Conservation (phyloP, 2,888 invertebrate species). For the Epirrhoe tristata region DNA sequence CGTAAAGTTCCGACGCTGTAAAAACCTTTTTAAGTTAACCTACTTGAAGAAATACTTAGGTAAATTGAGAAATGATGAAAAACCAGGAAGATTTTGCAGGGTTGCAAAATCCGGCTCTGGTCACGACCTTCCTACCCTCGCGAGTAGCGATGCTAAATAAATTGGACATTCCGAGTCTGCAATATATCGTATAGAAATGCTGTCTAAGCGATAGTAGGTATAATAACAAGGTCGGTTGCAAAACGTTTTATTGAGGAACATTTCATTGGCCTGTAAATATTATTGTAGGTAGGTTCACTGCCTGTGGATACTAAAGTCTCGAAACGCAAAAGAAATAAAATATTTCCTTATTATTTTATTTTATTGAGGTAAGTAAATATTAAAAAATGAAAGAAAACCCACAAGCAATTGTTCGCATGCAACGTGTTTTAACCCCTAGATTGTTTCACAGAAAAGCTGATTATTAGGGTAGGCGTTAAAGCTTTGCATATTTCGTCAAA, state of each 20-base stretch:
- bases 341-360: too few relatives aligned
- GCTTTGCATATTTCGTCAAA: conserved; percentile 4
- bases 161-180: conserved; percentile 43
- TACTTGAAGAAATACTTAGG: neutral
- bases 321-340: too few relatives aligned
- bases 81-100: neutral
- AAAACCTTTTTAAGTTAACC: too few relatives aligned
- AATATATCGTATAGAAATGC: conserved; percentile 47
- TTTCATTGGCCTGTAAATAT: conserved; percentile 3
- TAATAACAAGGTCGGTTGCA: conserved; percentile 41
- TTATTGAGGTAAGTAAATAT: too few relatives aligned
- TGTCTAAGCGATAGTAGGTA: conserved; percentile 29
- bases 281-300: neutral
- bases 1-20: too few relatives aligned
- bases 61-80: neutral
- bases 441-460: neutral
- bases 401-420: too few relatives aligned
- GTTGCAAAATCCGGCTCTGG: conserved; percentile 25
- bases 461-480: neutral
- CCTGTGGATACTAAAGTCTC: too few relatives aligned
- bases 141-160: conserved; percentile 25
- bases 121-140: conserved; percentile 25
- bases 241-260: conserved; percentile 28
- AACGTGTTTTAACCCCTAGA: neutral
- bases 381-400: too few relatives aligned